A percentile compares a stretch with the other conserved stretches of the same genome.
phyloP scores from a whole-genome alignment of 2,888 invertebrate genomes.

The Acheta domesticus region DNA sequence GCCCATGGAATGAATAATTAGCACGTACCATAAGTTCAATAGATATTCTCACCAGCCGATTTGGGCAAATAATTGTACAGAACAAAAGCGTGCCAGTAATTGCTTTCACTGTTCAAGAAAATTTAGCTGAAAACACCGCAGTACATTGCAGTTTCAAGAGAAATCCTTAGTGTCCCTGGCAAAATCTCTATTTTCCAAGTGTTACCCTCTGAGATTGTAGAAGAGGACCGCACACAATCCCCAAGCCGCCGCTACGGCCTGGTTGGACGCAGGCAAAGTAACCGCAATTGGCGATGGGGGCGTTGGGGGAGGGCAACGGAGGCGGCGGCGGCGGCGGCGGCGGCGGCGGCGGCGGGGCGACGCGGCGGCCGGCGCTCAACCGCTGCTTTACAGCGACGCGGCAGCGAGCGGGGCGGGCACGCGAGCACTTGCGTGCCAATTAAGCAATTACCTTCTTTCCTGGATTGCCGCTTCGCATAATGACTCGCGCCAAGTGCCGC shows the following conservation, averaged over 20 bases:
- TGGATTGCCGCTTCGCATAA: not conserved
- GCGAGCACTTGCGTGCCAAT: slow-evolving; percentile 4
- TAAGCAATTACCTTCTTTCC: not conserved
- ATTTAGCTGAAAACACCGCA: no score
- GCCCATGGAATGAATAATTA: no score
- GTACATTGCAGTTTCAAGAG: no score
- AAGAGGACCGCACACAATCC: not conserved
- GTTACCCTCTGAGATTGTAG: no score
- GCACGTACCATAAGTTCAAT: no score
- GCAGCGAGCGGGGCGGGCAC: not conserved
- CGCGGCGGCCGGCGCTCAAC: not conserved
- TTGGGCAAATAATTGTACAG: no score
- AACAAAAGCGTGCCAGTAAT: no score
- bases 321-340: not conserved
- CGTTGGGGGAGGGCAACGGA: not conserved
- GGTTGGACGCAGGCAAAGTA: not conserved
- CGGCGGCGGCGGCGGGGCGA: not conserved
- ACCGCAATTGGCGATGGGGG: not conserved
- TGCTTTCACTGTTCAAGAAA: no score
- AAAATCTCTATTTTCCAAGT: no score
- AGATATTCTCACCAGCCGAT: no score
- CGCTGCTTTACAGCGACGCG: not conserved
- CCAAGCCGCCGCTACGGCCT: not conserved
- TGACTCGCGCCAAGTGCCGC: not conserved
- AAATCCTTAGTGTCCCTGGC: no score